Base-by-base conservation (phyloP, 2,888 invertebrate genomes). In the Amphipyra tragopoginis region DNA sequence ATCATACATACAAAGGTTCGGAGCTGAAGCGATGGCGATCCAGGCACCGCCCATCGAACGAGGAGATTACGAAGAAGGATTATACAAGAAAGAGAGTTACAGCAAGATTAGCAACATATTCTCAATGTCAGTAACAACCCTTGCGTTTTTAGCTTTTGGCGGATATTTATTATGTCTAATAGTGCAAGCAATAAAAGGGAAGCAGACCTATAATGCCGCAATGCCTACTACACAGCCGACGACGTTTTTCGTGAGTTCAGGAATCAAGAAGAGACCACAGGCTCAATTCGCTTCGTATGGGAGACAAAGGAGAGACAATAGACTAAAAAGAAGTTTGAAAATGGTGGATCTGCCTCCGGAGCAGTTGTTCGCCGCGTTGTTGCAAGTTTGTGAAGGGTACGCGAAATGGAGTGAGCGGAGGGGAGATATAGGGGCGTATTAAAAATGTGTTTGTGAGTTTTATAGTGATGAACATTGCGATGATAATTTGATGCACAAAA, bases 71-170 rank as follows among this genome's bases (percentile, higher is more conserved):
- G 95, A 95, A 82, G 95, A 95, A 6, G 89, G 88, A 1, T 77
- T 93, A 0, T 82, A 88, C 81, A 92, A 95, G 80, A 95, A 94
- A 71, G 90, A 91, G 6, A 85, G 94, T 44, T 94, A 96, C 29
- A 95, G 96, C 4, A 97, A 97, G 85, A 93, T 97, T 50, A 96
- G 97, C 72, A 96, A 96, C 47, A 95, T 98, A 52, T 98, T 98
- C 81, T 97, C 97, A 68, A 94, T 97, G 74, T 97, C 97, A 0
- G 95, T 98, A 9, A 97, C 98, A 0, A 96, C 97, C 0, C 89
- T 98, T 54, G 97, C 98, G 0, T 98, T 98, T 89, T 89, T 98
- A 7, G 98, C 98, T 0, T 98, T 98, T 80, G 98, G 97, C 0
- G 98, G 98, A 1, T 98, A 98, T 83, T 90, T 98, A 15, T 86